phyloP scores from a whole-genome alignment of 2,113 vertebrate species.

The Myocastor coypus region DNA sequence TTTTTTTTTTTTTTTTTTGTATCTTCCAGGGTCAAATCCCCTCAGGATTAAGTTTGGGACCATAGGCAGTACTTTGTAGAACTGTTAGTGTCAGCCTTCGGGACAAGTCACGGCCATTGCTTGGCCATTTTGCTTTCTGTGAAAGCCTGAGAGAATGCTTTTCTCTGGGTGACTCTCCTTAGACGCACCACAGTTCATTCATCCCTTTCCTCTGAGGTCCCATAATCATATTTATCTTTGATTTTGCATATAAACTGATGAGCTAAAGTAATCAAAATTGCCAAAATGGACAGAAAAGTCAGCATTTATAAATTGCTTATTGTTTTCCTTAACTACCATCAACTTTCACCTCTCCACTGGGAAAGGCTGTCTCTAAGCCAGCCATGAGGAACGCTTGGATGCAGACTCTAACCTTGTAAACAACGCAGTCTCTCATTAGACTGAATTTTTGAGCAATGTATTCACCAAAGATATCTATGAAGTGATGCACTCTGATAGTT shows the following conservation, averaged over 20 bases:
- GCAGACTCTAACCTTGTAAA: not conserved
- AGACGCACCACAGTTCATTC: no score
- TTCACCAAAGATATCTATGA: not conserved
- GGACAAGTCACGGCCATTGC: no score
- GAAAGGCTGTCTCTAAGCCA: constrained; percentile 6
- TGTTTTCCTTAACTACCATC: not conserved
- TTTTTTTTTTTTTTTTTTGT: no score
- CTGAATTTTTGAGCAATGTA: not conserved
- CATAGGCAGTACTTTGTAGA: no score
- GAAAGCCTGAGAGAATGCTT: no score
- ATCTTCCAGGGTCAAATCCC: no score
- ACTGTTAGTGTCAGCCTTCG: no score
- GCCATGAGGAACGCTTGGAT: no score
- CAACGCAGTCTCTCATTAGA: not conserved
- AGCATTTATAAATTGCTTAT: not conserved
- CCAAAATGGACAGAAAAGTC: not conserved
- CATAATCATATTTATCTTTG: not conserved
- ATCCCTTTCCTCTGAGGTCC: no score
- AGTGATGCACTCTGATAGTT: not conserved
- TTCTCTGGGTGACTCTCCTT: no score
- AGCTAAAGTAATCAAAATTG: not conserved
- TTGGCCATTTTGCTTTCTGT: no score
- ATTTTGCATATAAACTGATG: not conserved
- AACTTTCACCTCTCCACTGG: not conserved
- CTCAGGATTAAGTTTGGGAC: no score